Conservation (phyloP, 2,797 vertebrate species). For the Valencia hispanica region DNA sequence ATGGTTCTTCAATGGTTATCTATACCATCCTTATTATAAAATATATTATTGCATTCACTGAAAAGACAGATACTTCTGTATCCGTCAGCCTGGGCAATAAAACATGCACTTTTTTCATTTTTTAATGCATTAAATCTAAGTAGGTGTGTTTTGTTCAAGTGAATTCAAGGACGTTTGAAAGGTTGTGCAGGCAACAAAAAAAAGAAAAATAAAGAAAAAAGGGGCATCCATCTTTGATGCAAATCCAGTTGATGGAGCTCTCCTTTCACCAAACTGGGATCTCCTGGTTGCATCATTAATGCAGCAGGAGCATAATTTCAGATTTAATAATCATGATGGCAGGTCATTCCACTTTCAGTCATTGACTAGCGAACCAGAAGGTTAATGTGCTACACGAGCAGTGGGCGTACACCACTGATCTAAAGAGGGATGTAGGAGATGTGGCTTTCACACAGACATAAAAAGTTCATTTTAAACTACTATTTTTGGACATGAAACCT, state of each 20-base stretch:
- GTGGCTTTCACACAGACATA: constrained; percentile 25
- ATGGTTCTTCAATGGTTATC: neutral
- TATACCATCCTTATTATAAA: neutral
- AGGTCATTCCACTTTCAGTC: constrained; percentile 83
- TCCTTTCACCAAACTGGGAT: constrained; percentile 68
- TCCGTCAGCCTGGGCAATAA: constrained; percentile 38
- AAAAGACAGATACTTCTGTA: constrained; percentile 21
- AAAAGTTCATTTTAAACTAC: constrained; percentile 33
- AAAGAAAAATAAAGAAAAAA: constrained; percentile 31
- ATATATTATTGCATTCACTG: neutral
- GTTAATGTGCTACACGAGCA: constrained; percentile 85
- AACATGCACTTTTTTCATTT: constrained; percentile 41
- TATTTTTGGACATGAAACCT: constrained; percentile 29
- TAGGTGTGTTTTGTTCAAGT: constrained; percentile 64
- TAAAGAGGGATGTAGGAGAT: constrained; percentile 45
- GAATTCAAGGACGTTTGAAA: constrained; percentile 76
- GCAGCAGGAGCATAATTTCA: constrained; percentile 82
- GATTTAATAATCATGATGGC: constrained; percentile 84
- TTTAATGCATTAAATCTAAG: constrained; percentile 64
- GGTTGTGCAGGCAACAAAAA: constrained; percentile 54
- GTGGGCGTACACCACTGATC: constrained; percentile 59
- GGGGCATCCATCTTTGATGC: constrained; percentile 74
- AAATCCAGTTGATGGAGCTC: constrained; percentile 64
- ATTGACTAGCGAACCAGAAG: constrained; percentile 82
- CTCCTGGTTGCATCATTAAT: constrained; percentile 74